phyloP scores from a whole-genome alignment of 2,113 vertebrate genomes.

The Pollachius pollachius region DNA sequence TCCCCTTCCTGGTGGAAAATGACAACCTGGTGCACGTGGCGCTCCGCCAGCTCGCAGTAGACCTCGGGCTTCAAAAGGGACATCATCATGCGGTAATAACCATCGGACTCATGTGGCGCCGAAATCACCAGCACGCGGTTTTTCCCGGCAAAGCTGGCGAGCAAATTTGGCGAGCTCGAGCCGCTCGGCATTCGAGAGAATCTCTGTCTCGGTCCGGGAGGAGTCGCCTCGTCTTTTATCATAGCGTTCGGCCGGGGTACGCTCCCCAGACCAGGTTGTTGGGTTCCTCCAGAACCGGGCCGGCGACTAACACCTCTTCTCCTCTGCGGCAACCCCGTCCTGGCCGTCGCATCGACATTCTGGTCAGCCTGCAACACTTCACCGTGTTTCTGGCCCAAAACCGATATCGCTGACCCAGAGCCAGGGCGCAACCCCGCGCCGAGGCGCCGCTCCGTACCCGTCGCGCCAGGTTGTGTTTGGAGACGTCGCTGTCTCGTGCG shows the following conservation, averaged over 20 bases:
- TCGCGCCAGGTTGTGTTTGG: background rate
- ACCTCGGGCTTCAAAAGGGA: slow-evolving; percentile 91
- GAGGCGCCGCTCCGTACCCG: slow-evolving; percentile 18
- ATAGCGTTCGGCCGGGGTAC: slow-evolving; percentile 51
- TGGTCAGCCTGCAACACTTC: slow-evolving; percentile 59
- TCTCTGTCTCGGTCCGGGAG: slow-evolving; percentile 69
- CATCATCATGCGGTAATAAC: slow-evolving; percentile 97
- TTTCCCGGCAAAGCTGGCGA: slow-evolving; percentile 93
- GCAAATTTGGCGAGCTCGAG: slow-evolving; percentile 84
- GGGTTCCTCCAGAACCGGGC: slow-evolving; percentile 9
- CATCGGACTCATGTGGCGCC: slow-evolving; percentile 90
- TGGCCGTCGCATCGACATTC: slow-evolving; percentile 1
- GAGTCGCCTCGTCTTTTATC: slow-evolving; percentile 79
- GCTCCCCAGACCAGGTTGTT: background rate
- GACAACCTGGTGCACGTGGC: slow-evolving; percentile 93
- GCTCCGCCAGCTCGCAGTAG: slow-evolving; percentile 92
- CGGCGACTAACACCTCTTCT: slow-evolving; percentile 24
- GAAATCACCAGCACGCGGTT: slow-evolving; percentile 92
- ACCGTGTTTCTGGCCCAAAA: slow-evolving; percentile 22
- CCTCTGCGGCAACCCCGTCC: slow-evolving; percentile 6
- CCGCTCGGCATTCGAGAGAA: slow-evolving; percentile 77
- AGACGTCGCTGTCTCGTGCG: slow-evolving; percentile 27
- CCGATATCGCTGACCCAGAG: slow-evolving; percentile 53
- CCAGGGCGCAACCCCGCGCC: slow-evolving; percentile 31
- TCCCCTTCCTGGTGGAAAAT: slow-evolving; percentile 93